These are phyloP conservation scores for Stegophylla sp. DNA, from an alignment of 2,888 invertebrate genomes.

Conservation along the genomic window DNA sequence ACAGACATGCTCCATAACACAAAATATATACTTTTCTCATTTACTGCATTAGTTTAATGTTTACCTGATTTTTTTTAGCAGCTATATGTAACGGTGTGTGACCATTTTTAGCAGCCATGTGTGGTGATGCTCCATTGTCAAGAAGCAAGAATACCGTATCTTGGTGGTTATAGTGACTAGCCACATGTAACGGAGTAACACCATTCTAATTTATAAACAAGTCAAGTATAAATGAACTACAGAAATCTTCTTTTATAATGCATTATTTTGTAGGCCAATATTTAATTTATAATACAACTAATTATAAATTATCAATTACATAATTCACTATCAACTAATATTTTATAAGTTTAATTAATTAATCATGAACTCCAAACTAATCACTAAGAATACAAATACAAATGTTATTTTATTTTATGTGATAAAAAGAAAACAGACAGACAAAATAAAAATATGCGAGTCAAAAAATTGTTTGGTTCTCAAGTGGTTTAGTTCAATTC, in stretches of 20 bases:
- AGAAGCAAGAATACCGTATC: slow-evolving; percentile 86
- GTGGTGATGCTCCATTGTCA: slow-evolving; percentile 92
- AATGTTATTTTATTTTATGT: too few species aligned
- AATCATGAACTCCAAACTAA: too few species aligned
- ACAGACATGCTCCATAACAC: slow-evolving; percentile 48
- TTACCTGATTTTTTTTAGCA: slow-evolving; percentile 91
- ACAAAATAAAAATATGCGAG: too few species aligned
- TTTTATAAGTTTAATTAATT: too few species aligned
- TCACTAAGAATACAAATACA: too few species aligned
- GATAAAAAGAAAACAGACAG: too few species aligned
- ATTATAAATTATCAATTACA: too few species aligned
- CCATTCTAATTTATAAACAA: slow-evolving; percentile 72
- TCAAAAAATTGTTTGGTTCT: too few species aligned
- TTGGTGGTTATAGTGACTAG: slow-evolving; percentile 95
- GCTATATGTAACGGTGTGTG: slow-evolving; percentile 98
- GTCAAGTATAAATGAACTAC: not conserved
- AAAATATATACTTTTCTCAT: slow-evolving; percentile 19
- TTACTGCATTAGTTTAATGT: slow-evolving; percentile 17
- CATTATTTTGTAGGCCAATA: not conserved
- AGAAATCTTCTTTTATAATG: not conserved
- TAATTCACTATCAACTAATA: too few species aligned
- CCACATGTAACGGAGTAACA: slow-evolving; percentile 94
- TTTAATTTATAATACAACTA: too few species aligned
- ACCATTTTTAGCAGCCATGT: slow-evolving; percentile 94
- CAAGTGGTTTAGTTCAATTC: too few species aligned